These are phyloP conservation scores for Matsumurasca onukii DNA, from an alignment of 1,140 invertebrate genomes.

Conservation along the genomic window DNA sequence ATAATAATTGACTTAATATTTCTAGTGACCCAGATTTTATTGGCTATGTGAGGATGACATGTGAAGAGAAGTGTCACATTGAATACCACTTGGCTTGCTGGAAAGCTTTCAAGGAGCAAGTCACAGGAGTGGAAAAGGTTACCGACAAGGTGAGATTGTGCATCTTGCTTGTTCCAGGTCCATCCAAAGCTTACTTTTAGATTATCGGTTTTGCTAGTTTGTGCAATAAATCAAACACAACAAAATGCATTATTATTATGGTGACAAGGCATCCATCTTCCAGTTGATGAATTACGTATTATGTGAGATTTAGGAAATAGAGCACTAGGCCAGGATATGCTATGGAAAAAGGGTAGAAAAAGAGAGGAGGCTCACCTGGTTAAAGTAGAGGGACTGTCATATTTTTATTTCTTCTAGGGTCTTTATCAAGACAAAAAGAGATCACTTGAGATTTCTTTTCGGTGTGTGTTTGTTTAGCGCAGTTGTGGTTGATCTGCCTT, in stretches of 20 bases:
- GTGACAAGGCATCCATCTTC: neutral
- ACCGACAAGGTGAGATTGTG: conserved; percentile 32
- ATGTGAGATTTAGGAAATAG: no score
- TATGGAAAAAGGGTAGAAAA: no score
- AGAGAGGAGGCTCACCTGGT: no score
- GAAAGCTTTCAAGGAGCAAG: conserved; percentile 37
- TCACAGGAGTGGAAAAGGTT: conserved; percentile 25
- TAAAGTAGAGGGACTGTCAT: neutral
- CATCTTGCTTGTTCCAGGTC: neutral
- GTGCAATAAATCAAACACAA: neutral
- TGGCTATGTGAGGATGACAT: conserved; percentile 37
- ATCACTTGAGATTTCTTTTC: no score
- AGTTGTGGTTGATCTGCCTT: no score
- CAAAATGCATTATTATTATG: neutral
- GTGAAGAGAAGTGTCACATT: conserved; percentile 39
- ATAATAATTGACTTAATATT: no score
- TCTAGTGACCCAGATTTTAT: conserved; percentile 37
- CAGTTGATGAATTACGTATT: neutral
- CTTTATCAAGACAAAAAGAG: no score
- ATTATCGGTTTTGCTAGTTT: neutral
- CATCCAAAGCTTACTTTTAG: neutral
- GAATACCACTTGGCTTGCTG: conserved; percentile 38
- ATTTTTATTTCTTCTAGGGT: neutral
- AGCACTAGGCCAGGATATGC: no score
- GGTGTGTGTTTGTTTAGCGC: no score